These are phyloP conservation scores for Himantopus leucocephalus DNA, from an alignment of 2,113 vertebrate genomes.

Conservation along the genomic window DNA sequence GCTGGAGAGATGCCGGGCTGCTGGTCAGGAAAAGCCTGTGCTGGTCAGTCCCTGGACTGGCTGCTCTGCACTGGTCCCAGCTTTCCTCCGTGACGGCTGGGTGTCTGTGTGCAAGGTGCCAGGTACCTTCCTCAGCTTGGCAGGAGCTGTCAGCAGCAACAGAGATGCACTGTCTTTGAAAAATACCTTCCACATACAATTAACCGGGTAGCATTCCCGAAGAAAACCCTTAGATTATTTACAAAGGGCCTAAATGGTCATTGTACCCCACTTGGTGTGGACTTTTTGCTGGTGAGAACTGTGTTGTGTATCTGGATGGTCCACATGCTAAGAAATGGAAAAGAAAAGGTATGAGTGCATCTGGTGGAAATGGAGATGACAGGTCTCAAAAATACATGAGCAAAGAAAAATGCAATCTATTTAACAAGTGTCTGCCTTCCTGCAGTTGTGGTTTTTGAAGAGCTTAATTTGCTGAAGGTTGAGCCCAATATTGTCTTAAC, in stretches of 20 bases:
- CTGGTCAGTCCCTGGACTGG: not conserved
- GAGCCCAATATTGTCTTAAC: not conserved
- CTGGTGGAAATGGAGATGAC: not conserved
- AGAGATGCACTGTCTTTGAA: not conserved
- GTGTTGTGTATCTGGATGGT: not conserved
- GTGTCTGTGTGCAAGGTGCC: not conserved
- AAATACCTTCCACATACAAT: not conserved
- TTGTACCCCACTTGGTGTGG: rapidly evolving
- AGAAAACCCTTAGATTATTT: not conserved
- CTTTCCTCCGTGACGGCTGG: rapidly evolving
- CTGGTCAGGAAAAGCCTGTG: not conserved
- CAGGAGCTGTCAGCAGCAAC: rapidly evolving
- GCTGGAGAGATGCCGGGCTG: not conserved
- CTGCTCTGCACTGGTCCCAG: not conserved
- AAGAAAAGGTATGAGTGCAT: not conserved
- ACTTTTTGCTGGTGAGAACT: not conserved
- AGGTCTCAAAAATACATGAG: not conserved
- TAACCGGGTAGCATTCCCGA: not conserved
- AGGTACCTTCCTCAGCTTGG: not conserved
- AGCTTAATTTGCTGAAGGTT: conserved; percentile 10
- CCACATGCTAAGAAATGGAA: not conserved
- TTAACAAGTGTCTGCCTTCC: conserved; percentile 7
- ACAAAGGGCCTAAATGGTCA: not conserved
- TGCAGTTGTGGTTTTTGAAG: conserved; percentile 9
- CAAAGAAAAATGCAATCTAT: not conserved